A percentile compares a stretch with the other conserved stretches of the same genome.
phyloP scores from a whole-genome alignment of 2,888 invertebrate genomes.

The Sarcophaga subvicina region DNA sequence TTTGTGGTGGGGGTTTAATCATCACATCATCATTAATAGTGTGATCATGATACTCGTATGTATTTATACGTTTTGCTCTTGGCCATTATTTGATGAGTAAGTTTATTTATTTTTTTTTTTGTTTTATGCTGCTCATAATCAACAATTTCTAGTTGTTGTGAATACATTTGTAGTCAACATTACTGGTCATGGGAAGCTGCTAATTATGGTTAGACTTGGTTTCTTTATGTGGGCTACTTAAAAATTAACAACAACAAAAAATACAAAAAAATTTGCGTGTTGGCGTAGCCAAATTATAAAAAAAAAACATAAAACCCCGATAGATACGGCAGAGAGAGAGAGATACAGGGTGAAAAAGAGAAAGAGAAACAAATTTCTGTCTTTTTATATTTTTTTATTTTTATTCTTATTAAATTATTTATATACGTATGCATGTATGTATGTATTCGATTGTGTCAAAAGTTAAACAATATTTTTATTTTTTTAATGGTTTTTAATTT shows the following conservation, averaged over 20 bases:
- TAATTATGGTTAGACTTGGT: constrained; percentile 37
- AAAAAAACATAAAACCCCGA: no score
- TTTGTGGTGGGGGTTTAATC: constrained; percentile 2
- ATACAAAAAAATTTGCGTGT: constrained; percentile 20
- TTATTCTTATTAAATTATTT: not conserved
- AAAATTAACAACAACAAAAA: not conserved
- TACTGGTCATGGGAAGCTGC: constrained; percentile 54
- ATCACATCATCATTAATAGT: not conserved
- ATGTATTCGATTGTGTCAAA: not conserved
- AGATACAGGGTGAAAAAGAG: no score
- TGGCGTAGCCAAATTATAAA: constrained; percentile 37
- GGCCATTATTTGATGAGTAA: constrained; percentile 49
- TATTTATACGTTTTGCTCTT: not conserved
- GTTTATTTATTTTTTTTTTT: constrained; percentile 47
- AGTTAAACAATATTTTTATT: not conserved
- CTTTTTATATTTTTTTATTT: not conserved
- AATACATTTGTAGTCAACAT: not conserved
- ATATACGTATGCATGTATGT: not conserved
- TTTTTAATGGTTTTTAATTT: not conserved
- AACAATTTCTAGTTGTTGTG: no score
- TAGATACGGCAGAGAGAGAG: no score
- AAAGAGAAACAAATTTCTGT: not conserved
- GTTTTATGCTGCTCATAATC: not conserved
- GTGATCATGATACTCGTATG: not conserved
- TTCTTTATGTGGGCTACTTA: constrained; percentile 36